Evolutionary conservation across 2,888 invertebrate species (phyloP), one percentile per base, ranked within the genome.

Genomic region (Erebia palarica): DNA sequence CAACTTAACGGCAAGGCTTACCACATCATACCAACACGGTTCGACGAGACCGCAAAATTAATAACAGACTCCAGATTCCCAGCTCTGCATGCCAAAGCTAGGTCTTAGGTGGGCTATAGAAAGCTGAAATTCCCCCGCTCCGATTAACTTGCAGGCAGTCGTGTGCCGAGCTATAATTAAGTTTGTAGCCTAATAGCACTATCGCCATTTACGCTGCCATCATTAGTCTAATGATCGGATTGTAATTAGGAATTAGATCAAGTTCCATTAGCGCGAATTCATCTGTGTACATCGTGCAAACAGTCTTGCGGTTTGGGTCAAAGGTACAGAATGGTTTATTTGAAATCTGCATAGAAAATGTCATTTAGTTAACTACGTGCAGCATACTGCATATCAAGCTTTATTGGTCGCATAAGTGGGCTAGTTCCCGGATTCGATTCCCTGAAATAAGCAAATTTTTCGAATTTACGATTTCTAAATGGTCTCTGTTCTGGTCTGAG

Each of bases 101-200:
- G 63, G 74, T 73, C 68, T 74, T 74, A 73, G 73, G 44, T 36
- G 49, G 58, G 65, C 55, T 65, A 65, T 61, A 57, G 71, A 71
- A 65, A 70, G 61, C 71, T 66, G 59, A 71, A 65, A 71, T 70
- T 72, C 68, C 63, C 11, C 27, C 58, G 70, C 65, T 65, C 42
- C 51, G 65, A 69, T 65, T 53, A 61, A 61, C 61, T 58, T 66
- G 68, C 44, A 42, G 65, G 58, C 64, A 68, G 63, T 66, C 42
- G 72, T 60, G 70, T 73, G 63, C 67, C 53, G 67, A 68, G 69
- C 66, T 74, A 84, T 89, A 86, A 87, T 87, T 85, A 85, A 86
- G 82, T 86, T 83, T 85, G 86, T 85, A 80, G 79, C 84, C 81
- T 85, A 85, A 85, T 85, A 84, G 83, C 80, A 81, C 74, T 85